Evolutionary conservation across 2,113 vertebrate genomes (phyloP).

Genomic region (Phyllostomus hastatus): DNA sequence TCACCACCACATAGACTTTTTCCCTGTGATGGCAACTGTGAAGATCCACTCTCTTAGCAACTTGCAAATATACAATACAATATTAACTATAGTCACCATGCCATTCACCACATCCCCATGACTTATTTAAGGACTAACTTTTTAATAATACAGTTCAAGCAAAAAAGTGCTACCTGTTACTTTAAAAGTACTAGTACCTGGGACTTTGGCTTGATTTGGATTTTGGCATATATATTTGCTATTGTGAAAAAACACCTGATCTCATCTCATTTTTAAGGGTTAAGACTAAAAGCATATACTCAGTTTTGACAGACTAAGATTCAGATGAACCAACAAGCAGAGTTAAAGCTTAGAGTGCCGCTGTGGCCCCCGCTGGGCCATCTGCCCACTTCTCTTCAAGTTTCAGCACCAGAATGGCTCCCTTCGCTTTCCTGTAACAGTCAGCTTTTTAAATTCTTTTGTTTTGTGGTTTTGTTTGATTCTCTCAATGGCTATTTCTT

Average conservation of each 20-base stretch:
- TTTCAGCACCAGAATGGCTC: background rate
- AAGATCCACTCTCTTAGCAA: background rate
- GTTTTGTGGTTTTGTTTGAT: background rate
- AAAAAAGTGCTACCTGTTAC: background rate
- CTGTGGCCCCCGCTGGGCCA: rapidly evolving
- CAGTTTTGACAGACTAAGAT: no score
- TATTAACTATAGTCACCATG: background rate
- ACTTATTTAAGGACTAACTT: background rate
- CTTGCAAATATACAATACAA: background rate
- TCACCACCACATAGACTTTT: background rate
- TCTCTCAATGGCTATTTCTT: background rate
- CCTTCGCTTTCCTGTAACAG: background rate
- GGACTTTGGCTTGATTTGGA: background rate
- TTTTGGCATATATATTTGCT: background rate
- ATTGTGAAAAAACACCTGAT: background rate
- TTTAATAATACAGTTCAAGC: background rate
- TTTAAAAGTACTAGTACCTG: background rate
- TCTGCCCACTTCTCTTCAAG: background rate
- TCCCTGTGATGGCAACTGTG: background rate
- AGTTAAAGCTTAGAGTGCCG: background rate
- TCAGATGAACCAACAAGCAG: background rate
- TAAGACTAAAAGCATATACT: background rate
- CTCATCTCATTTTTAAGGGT: background rate
- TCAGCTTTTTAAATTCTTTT: background rate
- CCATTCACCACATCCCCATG: background rate